Percentiles rank a stretch among this genome's conserved stretches.
These are phyloP conservation scores for Subanguina moxae DNA, from an alignment of 1,140 invertebrate genomes.

Conservation along the genomic window DNA sequence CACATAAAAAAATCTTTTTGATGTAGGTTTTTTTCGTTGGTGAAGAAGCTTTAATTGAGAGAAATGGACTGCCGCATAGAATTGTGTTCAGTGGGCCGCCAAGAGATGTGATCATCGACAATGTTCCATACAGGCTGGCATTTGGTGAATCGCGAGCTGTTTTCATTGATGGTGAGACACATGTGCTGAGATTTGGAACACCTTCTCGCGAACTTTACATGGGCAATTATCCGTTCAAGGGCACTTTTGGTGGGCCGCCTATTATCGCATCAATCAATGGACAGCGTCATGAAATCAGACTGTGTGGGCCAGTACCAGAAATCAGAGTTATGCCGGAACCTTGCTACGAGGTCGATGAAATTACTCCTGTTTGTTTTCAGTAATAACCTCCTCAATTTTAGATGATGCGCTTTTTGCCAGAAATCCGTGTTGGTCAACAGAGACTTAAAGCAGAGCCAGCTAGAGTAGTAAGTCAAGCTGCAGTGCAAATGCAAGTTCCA, in stretches of 20 bases:
- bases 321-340: constrained; percentile 63
- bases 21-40: constrained; percentile 51
- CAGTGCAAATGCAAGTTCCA: too few species aligned
- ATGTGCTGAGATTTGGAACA: constrained; percentile 77
- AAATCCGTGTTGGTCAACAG: too few species aligned
- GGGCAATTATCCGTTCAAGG: constrained; percentile 78
- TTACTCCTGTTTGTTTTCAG: constrained; percentile 28
- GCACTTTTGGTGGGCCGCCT: constrained; percentile 84
- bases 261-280: constrained; percentile 75
- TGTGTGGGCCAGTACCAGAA: constrained; percentile 75
- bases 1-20: not conserved
- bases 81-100: constrained; percentile 44
- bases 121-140: constrained; percentile 33
- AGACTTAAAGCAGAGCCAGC: too few species aligned
- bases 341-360: constrained; percentile 48
- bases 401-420: not conserved
- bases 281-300: constrained; percentile 74
- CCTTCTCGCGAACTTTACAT: constrained; percentile 86
- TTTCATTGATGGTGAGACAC: constrained; percentile 62
- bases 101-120: constrained; percentile 48
- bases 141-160: constrained; percentile 58
- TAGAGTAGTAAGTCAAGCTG: too few species aligned
- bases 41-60: constrained; percentile 54
- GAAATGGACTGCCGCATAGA: constrained; percentile 50
- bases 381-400: constrained; percentile 18